Evolutionary conservation across 2,113 vertebrate genomes (phyloP).

Genomic region (Myanophis thanlyinensis): DNA sequence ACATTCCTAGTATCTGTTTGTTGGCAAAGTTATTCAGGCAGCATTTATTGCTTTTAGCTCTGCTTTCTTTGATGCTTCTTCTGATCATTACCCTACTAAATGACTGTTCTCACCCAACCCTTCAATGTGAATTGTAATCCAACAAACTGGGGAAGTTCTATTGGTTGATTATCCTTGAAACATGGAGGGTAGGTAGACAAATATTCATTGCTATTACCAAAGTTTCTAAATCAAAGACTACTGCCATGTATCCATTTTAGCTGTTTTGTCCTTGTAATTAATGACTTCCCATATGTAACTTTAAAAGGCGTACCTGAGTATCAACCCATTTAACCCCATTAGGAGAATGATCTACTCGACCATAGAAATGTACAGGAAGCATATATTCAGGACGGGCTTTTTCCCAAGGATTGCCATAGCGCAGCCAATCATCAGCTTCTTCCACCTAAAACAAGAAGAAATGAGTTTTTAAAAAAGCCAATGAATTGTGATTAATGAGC

Average conservation of each 20-base stretch:
- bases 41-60: neutral
- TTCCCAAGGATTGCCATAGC: slow-evolving; percentile 88
- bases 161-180: neutral
- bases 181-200: neutral
- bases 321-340: slow-evolving; percentile 79
- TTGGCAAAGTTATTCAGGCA: neutral
- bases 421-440: slow-evolving; percentile 88
- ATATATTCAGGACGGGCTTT: slow-evolving; percentile 87
- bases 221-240: neutral
- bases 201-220: neutral
- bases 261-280: neutral
- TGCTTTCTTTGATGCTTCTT: neutral
- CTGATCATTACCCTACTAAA: neutral
- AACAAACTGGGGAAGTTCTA: neutral
- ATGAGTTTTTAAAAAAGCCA: neutral
- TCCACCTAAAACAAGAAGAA: slow-evolving; percentile 71
- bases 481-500: neutral
- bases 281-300: neutral
- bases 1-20: neutral
- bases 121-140: neutral
- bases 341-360: slow-evolving; percentile 68
- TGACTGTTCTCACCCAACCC: neutral
- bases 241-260: neutral
- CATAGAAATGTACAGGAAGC: slow-evolving; percentile 85
- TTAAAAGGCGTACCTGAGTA: slow-evolving; percentile 74